phyloP scores from a whole-genome alignment of 2,888 invertebrate genomes.

The Orchestes rusci region DNA sequence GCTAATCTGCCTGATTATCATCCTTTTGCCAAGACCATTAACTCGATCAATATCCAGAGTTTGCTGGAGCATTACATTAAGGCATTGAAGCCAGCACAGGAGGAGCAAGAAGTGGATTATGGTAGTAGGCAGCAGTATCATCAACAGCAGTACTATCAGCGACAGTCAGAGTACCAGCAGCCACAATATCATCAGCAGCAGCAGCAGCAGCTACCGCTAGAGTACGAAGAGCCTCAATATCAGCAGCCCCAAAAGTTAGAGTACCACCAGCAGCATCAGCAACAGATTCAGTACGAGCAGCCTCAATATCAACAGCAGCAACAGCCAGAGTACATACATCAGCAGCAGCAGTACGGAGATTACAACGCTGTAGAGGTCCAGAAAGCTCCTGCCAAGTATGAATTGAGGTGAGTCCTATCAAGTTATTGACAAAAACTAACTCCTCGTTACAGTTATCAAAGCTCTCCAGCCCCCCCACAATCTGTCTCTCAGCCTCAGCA shows the following conservation, averaged over 20 bases:
- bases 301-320: conserved; percentile 8
- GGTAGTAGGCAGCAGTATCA: not conserved
- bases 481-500: conserved; percentile 4
- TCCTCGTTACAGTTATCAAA: not conserved
- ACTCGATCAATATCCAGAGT: conserved; percentile 50
- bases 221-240: not conserved
- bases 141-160: not conserved
- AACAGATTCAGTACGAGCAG: conserved; percentile 5
- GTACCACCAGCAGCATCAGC: conserved; percentile 12
- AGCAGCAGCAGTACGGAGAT: conserved; percentile 8
- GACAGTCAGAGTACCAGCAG: not conserved
- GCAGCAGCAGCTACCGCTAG: conserved; percentile 8
- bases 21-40: conserved; percentile 49
- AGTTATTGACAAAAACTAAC: too few species aligned
- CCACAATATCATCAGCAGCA: conserved; percentile 4
- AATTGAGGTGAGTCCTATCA: conserved; percentile 9
- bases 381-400: conserved; percentile 12
- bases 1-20: conserved; percentile 51
- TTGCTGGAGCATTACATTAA: conserved; percentile 47
- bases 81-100: not conserved
- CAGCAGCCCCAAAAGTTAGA: conserved; percentile 10
- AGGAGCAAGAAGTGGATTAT: not conserved
- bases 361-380: conserved; percentile 10
- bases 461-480: too few species aligned
- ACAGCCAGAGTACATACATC: conserved; percentile 13